Base-by-base conservation (phyloP, 2,113 vertebrate genomes). In the Quiscalus mexicanus region DNA sequence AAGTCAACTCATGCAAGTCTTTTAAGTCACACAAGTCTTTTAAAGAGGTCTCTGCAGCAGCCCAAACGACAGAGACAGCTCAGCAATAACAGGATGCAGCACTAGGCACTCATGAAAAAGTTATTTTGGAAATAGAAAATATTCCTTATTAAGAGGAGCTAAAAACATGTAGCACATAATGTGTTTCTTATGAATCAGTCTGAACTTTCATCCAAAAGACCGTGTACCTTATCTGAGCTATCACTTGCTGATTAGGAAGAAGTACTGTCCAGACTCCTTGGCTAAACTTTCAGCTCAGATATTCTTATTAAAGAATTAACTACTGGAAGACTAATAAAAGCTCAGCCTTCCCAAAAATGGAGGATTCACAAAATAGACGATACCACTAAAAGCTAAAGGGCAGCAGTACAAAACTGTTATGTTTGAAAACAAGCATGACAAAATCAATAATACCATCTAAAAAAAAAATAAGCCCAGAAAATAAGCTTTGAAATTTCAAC, bases 181-280 rank as follows among this genome's bases (percentile, higher is more conserved):
- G 5, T n/a, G 60, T 68, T 88, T 89, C 75, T 71, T 39, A 82
- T 19, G 5, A 73, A 84, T 68, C 75, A 84, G 82, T 33, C 53
- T 81, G 53, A 92, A 91, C 58, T 75, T 92, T 84, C 56, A 84
- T 89, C 83, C 79, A 86, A 86, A 69, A 87, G 68, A 53, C 23
- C 35, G 64, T 22, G 23, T 68, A 76, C 41, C 74, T 96, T 93
- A 80, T 53, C n/a, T 68, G 62, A 90, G 76, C 53, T 62, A 93
- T 81, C 55, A 65, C 53, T 56, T 80, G 45, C 47, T 80, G 79
- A 93, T 93, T 89, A 90, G 49, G 84, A 90, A 84, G 41, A 85
- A 89, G 42, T 33, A 87, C 9, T 65, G 58, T 89, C 69, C 62
- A 89, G 73, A 59, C 65, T 93, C 35, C 67, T 53, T 28, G 18